These are phyloP conservation scores for Ceramica pisi DNA, from an alignment of 2,888 invertebrate genomes.

Conservation along the genomic window DNA sequence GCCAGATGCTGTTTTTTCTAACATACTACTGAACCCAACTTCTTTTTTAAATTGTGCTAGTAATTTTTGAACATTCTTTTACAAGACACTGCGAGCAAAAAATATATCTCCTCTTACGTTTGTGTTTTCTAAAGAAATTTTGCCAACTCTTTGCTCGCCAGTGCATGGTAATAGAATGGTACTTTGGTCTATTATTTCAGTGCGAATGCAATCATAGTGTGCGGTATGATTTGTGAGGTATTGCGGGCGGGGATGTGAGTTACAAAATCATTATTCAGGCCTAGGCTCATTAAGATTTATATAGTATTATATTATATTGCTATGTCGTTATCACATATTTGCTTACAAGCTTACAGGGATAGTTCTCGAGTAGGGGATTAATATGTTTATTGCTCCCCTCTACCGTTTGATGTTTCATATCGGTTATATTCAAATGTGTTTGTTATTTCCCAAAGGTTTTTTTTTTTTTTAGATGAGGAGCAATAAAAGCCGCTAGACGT, in stretches of 20 bases:
- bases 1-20: background rate
- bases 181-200: conserved; percentile 49
- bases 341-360: conserved; percentile 25
- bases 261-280: conserved; percentile 27
- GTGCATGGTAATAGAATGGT: conserved; percentile 48
- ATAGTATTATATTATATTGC: conserved; percentile 12
- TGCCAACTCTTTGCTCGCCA: conserved; percentile 25
- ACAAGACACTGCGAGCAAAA: conserved; percentile 37
- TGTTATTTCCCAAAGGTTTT: background rate
- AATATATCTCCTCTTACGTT: background rate
- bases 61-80: conserved; percentile 40
- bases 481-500: background rate
- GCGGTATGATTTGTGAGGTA: conserved; percentile 46
- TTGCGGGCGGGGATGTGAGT: conserved; percentile 32
- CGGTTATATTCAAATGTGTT: background rate
- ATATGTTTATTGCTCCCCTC: conserved; percentile 7
- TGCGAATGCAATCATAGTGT: conserved; percentile 59
- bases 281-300: conserved; percentile 27
- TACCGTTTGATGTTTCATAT: background rate
- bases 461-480: conserved; percentile 1
- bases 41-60: conserved; percentile 36
- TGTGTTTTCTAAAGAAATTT: background rate
- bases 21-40: too few relatives aligned
- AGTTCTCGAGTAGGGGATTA: background rate
- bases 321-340: conserved; percentile 27